phyloP scores from a whole-genome alignment of 2,888 invertebrate species.

The Rugalucina vietnamica region DNA sequence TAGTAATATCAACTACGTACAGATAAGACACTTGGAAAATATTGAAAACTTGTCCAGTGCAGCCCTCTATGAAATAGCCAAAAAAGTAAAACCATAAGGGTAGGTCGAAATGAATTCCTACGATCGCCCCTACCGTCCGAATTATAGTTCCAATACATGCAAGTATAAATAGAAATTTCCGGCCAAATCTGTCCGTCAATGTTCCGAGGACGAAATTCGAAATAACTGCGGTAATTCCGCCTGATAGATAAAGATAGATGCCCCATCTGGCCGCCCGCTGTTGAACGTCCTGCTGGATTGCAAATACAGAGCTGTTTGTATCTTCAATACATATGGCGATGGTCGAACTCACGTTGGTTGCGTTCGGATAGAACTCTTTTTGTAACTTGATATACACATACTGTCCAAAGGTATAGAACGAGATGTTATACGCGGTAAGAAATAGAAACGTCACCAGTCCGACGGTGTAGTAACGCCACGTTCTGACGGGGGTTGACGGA shows the following conservation, averaged over 20 bases:
- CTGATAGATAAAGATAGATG: constrained; percentile 49
- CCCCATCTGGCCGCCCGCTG: constrained; percentile 50
- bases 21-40: constrained; percentile 47
- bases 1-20: constrained; percentile 62
- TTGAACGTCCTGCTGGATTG: constrained; percentile 49
- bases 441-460: constrained; percentile 40
- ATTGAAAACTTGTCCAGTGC: constrained; percentile 53
- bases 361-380: constrained; percentile 35
- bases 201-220: constrained; percentile 56
- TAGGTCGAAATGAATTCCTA: constrained; percentile 52
- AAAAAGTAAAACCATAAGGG: constrained; percentile 44
- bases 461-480: constrained; percentile 34
- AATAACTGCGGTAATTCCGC: constrained; percentile 44
- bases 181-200: constrained; percentile 59
- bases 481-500: not conserved
- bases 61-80: constrained; percentile 58
- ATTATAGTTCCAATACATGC: constrained; percentile 50
- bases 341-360: constrained; percentile 16
- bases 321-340: constrained; percentile 36
- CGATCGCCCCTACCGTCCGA: constrained; percentile 32
- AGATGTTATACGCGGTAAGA: constrained; percentile 31
- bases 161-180: constrained; percentile 56
- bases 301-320: constrained; percentile 10
- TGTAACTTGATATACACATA: constrained; percentile 48
- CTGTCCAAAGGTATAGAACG: constrained; percentile 40